Evolutionary conservation across 2,888 invertebrate species (phyloP).

Genomic region (Operophtera brumata): DNA sequence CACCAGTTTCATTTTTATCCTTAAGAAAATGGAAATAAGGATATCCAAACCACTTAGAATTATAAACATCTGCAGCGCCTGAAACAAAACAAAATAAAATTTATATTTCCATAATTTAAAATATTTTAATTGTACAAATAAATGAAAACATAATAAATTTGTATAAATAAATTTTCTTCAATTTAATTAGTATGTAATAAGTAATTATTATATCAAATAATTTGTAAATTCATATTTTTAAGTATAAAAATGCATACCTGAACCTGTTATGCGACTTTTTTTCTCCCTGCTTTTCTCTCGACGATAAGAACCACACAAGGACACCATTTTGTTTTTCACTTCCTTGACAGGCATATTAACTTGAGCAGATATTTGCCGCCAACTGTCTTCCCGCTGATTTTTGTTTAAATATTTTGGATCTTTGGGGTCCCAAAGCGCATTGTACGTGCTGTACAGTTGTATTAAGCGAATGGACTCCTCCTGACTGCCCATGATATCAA

Average conservation of each 20-base stretch:
- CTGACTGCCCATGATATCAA: neutral
- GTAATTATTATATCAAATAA: neutral
- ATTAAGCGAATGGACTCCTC: conserved; percentile 7
- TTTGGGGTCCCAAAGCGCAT: conserved; percentile 14
- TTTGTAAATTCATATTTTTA: conserved; percentile 10
- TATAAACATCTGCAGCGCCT: conserved; percentile 22
- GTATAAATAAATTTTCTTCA: conserved; percentile 8
- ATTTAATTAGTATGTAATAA: neutral
- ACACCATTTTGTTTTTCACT: conserved; percentile 11
- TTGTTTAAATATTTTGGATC: conserved; percentile 20
- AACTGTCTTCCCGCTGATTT: conserved; percentile 13
- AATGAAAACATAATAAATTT: no score
- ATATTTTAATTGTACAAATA: conserved; percentile 11
- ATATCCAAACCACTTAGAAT: conserved; percentile 26
- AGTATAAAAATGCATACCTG: conserved; percentile 9
- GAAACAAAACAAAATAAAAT: conserved; percentile 11
- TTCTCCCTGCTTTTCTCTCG: conserved; percentile 15
- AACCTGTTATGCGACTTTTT: conserved; percentile 13
- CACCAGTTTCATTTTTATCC: conserved; percentile 25
- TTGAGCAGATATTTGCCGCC: conserved; percentile 11
- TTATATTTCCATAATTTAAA: conserved; percentile 13
- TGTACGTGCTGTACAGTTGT: conserved; percentile 5
- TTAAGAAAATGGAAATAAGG: conserved; percentile 22
- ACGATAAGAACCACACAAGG: conserved; percentile 15
- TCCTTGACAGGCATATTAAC: conserved; percentile 4